A percentile compares a stretch with the other conserved stretches of the same genome.
These are phyloP conservation scores for Hydra vulgaris DNA, from an alignment of 30 jellyfish, hydroid and myxozoan genomes.

Conservation along the genomic window DNA sequence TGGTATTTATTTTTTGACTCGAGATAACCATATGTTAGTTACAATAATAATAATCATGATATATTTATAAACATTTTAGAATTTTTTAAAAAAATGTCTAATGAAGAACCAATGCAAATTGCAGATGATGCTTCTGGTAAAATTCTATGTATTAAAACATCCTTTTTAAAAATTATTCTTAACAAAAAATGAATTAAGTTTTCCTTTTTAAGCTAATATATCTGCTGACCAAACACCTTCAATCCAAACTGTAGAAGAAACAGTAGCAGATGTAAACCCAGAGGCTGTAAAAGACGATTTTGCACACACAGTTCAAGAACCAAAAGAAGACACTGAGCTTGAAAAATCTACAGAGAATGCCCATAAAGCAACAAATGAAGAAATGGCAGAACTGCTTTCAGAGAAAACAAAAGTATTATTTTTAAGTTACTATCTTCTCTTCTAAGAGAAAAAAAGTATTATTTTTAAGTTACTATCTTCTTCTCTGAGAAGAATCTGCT, in stretches of 20 bases:
- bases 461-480: too few species aligned
- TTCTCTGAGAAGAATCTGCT: background rate
- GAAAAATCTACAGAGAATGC: background rate
- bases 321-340: background rate
- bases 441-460: background rate
- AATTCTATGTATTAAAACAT: background rate
- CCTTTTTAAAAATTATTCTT: too few species aligned
- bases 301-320: background rate
- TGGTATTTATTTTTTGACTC: too few species aligned
- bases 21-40: too few species aligned
- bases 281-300: background rate
- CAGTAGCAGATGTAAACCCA: background rate
- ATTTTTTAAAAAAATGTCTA: slow-evolving; percentile 18
- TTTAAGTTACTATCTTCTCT: too few species aligned
- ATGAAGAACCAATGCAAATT: slow-evolving; percentile 36
- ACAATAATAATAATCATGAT: too few species aligned
- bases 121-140: slow-evolving; percentile 22
- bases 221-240: background rate
- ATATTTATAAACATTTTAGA: background rate
- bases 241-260: background rate
- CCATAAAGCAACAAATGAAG: background rate
- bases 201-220: too few species aligned
- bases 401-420: background rate
- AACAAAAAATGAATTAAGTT: too few species aligned
- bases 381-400: background rate